phyloP scores from a whole-genome alignment of 2,113 vertebrate genomes.

The Gnathonemus echidnorhynchus region DNA sequence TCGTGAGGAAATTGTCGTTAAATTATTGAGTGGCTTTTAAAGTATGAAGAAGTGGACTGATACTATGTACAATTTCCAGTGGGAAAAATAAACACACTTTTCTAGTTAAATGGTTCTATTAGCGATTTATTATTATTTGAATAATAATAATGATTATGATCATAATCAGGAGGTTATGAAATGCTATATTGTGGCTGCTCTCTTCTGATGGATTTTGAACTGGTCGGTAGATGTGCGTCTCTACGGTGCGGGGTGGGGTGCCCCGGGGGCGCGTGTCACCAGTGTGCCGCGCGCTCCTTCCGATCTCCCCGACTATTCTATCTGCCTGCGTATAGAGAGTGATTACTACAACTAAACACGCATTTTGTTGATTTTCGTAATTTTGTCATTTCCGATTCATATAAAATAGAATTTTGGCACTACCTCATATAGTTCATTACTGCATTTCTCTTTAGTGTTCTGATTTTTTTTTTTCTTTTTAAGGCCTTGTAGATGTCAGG shows the following conservation, averaged over 20 bases:
- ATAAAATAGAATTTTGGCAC: neutral
- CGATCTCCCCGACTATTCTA: neutral
- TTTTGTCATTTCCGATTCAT: neutral
- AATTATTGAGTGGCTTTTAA: neutral
- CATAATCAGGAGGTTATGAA: neutral
- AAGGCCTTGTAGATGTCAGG: neutral
- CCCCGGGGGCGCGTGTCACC: neutral
- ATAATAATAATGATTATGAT: neutral
- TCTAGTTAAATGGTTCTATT: neutral
- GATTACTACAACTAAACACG: neutral
- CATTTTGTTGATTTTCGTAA: neutral
- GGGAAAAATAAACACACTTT: neutral
- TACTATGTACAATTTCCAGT: neutral
- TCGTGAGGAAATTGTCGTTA: neutral
- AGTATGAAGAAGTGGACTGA: neutral
- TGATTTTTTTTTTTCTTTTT: too few species aligned
- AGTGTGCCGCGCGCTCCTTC: neutral
- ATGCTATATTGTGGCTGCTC: neutral
- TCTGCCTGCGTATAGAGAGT: neutral
- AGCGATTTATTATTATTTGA: neutral
- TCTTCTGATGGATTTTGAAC: neutral
- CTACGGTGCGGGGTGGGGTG: neutral
- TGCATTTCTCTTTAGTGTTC: neutral
- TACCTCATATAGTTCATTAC: neutral
- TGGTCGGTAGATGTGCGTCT: neutral